Conservation (phyloP, 2,797 vertebrate genomes). For the Myripristis jacobus region DNA sequence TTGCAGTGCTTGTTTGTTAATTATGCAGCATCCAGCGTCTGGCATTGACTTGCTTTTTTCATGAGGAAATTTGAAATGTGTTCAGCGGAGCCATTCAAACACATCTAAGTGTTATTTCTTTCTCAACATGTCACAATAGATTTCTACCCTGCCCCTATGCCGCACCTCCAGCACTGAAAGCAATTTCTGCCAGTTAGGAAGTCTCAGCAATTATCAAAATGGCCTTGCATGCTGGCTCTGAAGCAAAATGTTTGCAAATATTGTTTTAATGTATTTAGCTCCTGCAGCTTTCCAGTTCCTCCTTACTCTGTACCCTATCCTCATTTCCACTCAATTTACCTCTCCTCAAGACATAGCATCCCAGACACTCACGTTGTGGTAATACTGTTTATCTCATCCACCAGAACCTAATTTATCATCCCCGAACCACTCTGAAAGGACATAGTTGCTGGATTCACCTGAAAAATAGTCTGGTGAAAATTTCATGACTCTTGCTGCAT, state of each 20-base stretch:
- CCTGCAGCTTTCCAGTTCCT: conserved; percentile 61
- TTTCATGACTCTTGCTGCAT: conserved; percentile 7
- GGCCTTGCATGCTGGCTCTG: conserved; percentile 71
- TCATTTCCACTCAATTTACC: conserved; percentile 65
- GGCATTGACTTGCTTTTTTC: conserved; percentile 59
- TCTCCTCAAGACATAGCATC: conserved; percentile 54
- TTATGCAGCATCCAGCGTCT: conserved; percentile 74
- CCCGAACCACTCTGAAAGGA: conserved; percentile 57
- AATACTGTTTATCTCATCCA: conserved; percentile 72
- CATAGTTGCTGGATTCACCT: conserved; percentile 61
- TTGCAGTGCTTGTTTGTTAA: conserved; percentile 72
- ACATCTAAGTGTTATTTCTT: conserved; percentile 73
- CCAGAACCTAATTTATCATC: conserved; percentile 75
- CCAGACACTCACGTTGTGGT: conserved; percentile 49
- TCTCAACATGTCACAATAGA: conserved; percentile 70
- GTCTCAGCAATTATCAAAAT: conserved; percentile 77
- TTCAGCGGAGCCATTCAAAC: conserved; percentile 69
- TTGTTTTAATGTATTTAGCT: conserved; percentile 75
- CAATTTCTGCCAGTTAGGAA: conserved; percentile 68
- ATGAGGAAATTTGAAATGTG: conserved; percentile 65
- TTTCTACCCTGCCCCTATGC: conserved; percentile 55
- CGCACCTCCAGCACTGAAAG: conserved; percentile 61
- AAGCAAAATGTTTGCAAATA: conserved; percentile 74
- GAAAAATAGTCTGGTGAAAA: conserved; percentile 57
- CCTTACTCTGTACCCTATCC: conserved; percentile 34